phyloP scores from a whole-genome alignment of 2,888 invertebrate species.

The Catocala sponsa region DNA sequence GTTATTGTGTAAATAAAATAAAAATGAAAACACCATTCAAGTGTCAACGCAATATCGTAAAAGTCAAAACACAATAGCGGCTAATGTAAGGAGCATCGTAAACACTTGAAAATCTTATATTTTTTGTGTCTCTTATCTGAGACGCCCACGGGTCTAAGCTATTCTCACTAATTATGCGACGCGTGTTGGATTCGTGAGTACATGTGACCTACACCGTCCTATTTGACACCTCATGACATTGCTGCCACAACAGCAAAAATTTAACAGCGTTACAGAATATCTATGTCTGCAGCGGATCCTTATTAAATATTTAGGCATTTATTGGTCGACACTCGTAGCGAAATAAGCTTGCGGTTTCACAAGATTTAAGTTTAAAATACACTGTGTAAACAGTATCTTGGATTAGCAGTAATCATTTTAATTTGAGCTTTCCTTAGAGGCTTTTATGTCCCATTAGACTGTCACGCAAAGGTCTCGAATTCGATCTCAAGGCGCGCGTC shows the following conservation, averaged over 20 bases:
- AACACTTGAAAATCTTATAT: constrained; percentile 36
- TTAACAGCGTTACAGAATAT: too few species aligned
- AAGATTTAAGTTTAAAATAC: too few species aligned
- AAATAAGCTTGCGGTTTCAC: too few species aligned
- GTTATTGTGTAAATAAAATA: constrained; percentile 29
- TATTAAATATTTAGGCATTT: too few species aligned
- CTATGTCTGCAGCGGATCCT: too few species aligned
- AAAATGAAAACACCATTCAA: constrained; percentile 29
- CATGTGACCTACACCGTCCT: constrained; percentile 9
- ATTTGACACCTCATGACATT: constrained; percentile 13
- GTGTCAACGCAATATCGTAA: constrained; percentile 38
- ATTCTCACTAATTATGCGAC: constrained; percentile 33
- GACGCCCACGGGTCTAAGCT: constrained; percentile 23
- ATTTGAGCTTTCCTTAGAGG: too few species aligned
- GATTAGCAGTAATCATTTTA: too few species aligned
- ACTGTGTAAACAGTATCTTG: too few species aligned
- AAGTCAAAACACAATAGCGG: constrained; percentile 32
- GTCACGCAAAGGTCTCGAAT: too few species aligned
- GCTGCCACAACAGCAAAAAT: background rate
- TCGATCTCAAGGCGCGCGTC: too few species aligned
- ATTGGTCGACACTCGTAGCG: too few species aligned
- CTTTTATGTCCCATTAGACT: too few species aligned
- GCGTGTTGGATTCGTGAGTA: background rate
- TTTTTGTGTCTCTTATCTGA: constrained; percentile 36
- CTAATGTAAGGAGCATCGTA: constrained; percentile 34